Evolutionary conservation across 2,888 invertebrate genomes (phyloP).

Genomic region (Mallateleia sp.): DNA sequence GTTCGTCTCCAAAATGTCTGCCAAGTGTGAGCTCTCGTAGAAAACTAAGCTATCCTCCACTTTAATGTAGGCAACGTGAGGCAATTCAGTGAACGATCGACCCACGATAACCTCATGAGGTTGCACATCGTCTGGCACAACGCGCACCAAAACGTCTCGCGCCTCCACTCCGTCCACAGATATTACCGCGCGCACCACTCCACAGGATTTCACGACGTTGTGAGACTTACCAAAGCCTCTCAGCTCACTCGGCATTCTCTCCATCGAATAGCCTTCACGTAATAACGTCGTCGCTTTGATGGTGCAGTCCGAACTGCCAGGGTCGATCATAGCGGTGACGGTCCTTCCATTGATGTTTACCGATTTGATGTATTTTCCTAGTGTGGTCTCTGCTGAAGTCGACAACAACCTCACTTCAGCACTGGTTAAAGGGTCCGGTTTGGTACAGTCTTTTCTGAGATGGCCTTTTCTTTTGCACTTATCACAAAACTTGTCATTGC

Average conservation of each 20-base stretch:
- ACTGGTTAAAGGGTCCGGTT: background rate
- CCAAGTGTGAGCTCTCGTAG: too few species aligned
- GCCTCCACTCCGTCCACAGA: too few species aligned
- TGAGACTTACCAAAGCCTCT: too few species aligned
- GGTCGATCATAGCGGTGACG: too few species aligned
- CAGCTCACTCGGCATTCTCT: too few species aligned
- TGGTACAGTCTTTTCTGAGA: background rate
- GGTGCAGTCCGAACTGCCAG: too few species aligned
- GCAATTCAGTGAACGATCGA: conserved; percentile 69
- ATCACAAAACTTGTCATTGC: background rate
- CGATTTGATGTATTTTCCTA: background rate
- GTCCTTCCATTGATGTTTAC: background rate
- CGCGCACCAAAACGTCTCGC: conserved; percentile 53
- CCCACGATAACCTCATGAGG: conserved; percentile 75
- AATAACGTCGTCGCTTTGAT: too few species aligned
- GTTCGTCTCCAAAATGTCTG: too few species aligned
- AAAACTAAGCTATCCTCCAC: conserved; percentile 34
- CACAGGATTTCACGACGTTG: background rate
- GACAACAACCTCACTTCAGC: background rate
- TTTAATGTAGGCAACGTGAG: conserved; percentile 66
- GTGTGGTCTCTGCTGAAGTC: background rate
- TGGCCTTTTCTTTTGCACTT: conserved; percentile 9
- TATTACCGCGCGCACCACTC: too few species aligned
- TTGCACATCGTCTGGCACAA: conserved; percentile 79
- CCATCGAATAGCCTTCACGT: too few species aligned